A percentile compares a stretch with the other conserved stretches of the same genome.
phyloP scores from a whole-genome alignment of 1,140 invertebrate genomes.

The Lepidurus arcticus region DNA sequence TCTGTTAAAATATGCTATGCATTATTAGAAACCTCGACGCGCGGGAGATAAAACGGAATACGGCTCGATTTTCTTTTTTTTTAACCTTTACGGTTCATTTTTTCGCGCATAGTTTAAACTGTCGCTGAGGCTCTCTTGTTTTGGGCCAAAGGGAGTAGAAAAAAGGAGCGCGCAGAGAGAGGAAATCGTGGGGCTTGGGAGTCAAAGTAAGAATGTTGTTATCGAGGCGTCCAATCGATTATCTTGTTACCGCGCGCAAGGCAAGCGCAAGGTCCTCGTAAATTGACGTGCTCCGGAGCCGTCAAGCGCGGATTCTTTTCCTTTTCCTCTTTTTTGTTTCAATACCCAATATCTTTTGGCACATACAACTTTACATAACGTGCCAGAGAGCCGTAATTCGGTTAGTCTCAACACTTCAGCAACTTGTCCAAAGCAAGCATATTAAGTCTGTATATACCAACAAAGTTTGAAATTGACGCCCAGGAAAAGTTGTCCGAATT shows the following conservation, averaged over 20 bases:
- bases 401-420: not conserved
- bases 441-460: too few species aligned
- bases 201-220: not conserved
- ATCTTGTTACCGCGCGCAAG: not conserved
- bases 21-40: not conserved
- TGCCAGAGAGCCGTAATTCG: not conserved
- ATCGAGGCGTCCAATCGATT: constrained; percentile 16
- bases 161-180: not conserved
- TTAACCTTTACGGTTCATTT: not conserved
- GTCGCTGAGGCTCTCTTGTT: not conserved
- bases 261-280: not conserved
- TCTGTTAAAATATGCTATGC: constrained; percentile 13
- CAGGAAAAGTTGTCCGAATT: too few species aligned
- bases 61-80: not conserved
- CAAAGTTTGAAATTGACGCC: too few species aligned
- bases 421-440: not conserved
- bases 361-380: not conserved
- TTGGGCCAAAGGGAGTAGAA: not conserved
- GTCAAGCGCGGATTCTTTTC: not conserved
- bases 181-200: not conserved
- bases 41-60: constrained; percentile 7
- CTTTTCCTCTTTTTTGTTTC: not conserved
- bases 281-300: constrained; percentile 5
- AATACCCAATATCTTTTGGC: not conserved
- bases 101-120: not conserved